phyloP scores from a whole-genome alignment of 2,113 vertebrate species.

The Cynopterus brachyotis region DNA sequence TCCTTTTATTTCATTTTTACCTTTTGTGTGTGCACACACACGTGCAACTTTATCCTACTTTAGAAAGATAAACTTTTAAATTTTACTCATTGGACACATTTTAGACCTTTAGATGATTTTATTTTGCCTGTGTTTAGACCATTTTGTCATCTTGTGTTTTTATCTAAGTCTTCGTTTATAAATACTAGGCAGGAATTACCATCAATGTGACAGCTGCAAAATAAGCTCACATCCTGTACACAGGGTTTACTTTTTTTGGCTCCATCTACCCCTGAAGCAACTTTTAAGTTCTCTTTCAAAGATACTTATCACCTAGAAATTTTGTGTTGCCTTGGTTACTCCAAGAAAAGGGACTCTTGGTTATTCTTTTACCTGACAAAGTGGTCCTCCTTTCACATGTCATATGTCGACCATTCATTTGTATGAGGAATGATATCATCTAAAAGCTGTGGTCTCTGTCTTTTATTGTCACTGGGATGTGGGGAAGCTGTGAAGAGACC shows the following conservation, averaged over 20 bases:
- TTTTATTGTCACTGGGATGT: background rate
- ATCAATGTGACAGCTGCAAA: slow-evolving; percentile 49
- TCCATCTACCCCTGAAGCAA: slow-evolving; percentile 24
- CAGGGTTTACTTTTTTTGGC: slow-evolving; percentile 19
- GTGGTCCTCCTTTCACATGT: background rate
- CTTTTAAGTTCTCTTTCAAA: background rate
- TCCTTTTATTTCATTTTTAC: background rate
- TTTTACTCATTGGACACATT: background rate
- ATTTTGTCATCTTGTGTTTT: slow-evolving; percentile 11
- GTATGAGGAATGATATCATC: background rate
- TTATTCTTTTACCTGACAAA: background rate
- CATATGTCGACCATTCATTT: background rate
- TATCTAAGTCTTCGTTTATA: slow-evolving; percentile 52
- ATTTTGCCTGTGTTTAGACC: slow-evolving; percentile 22
- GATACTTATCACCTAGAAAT: slow-evolving; percentile 4
- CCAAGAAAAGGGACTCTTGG: background rate
- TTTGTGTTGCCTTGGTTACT: background rate
- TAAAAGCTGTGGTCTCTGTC: background rate
- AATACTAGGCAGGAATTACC: slow-evolving; percentile 52
- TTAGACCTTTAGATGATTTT: slow-evolving; percentile 20
- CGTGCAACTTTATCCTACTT: background rate
- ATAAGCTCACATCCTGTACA: background rate
- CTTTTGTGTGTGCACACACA: background rate
- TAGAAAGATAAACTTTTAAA: background rate
- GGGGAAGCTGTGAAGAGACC: background rate